A percentile compares a stretch with the other conserved stretches of the same genome.
Conservation (phyloP, 2,797 vertebrate species). For the Danio jaintianensis region DNA sequence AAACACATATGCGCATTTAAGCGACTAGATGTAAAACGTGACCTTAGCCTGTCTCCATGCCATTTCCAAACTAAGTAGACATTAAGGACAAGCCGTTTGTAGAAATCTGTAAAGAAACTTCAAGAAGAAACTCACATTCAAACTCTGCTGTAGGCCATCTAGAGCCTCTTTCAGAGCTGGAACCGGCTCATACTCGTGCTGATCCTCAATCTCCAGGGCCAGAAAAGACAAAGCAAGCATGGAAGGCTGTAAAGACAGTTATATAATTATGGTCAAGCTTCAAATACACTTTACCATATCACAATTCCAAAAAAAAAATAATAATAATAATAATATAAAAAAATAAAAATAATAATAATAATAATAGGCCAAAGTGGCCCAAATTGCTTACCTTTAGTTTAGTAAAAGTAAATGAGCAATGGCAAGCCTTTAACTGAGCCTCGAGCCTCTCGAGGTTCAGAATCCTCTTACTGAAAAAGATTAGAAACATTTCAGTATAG, state of each 20-base stretch:
- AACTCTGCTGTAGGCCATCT: constrained; percentile 82
- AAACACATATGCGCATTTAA: too few species aligned
- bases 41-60: neutral
- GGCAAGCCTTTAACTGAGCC: constrained; percentile 93
- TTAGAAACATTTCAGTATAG: neutral
- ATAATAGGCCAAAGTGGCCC: too few species aligned
- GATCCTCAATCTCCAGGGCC: constrained; percentile 84
- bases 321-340: too few species aligned
- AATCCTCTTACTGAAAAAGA: constrained; percentile 76
- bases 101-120: neutral
- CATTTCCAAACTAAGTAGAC: neutral
- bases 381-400: constrained; percentile 90
- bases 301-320: too few species aligned
- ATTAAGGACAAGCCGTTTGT: neutral
- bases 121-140: constrained; percentile 78
- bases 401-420: constrained; percentile 91
- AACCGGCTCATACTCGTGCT: constrained; percentile 75
- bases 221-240: constrained; percentile 88
- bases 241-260: constrained; percentile 83
- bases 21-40: too few species aligned
- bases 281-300: neutral
- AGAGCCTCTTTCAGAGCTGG: constrained; percentile 79
- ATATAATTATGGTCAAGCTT: constrained; percentile 31
- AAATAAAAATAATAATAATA: neutral
- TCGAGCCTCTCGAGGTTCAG: constrained; percentile 92